Percentiles rank a stretch among this genome's conserved stretches.
phyloP scores from a whole-genome alignment of 2,888 invertebrate species.

The Epinotia nisella region DNA sequence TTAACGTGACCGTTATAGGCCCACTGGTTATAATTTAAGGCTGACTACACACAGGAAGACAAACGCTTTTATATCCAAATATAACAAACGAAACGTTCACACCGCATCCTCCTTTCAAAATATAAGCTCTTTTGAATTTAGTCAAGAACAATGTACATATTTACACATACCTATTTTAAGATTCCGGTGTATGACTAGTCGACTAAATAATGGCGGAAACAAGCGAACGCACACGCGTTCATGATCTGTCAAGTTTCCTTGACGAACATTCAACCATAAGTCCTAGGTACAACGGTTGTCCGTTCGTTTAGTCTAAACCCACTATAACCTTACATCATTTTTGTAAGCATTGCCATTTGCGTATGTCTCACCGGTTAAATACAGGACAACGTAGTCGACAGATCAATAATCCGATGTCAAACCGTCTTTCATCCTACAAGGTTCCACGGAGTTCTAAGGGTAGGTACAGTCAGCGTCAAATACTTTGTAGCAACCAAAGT shows the following conservation, averaged over 20 bases:
- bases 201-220: background rate
- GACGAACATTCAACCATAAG: background rate
- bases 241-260: background rate
- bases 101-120: background rate
- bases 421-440: background rate
- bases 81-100: constrained; percentile 15
- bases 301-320: background rate
- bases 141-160: constrained; percentile 12
- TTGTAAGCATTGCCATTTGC: background rate
- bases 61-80: background rate
- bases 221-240: no score
- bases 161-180: background rate
- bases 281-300: background rate
- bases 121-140: constrained; percentile 19
- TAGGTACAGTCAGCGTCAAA: no score
- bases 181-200: background rate
- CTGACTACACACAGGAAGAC: background rate
- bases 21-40: background rate
- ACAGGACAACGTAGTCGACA: background rate
- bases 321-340: background rate
- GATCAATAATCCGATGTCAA: background rate
- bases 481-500: no score
- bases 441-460: no score
- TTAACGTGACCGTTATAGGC: background rate
- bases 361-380: no score